These are phyloP conservation scores for Acheta domesticus DNA, from an alignment of 2,888 invertebrate species.

Conservation along the genomic window DNA sequence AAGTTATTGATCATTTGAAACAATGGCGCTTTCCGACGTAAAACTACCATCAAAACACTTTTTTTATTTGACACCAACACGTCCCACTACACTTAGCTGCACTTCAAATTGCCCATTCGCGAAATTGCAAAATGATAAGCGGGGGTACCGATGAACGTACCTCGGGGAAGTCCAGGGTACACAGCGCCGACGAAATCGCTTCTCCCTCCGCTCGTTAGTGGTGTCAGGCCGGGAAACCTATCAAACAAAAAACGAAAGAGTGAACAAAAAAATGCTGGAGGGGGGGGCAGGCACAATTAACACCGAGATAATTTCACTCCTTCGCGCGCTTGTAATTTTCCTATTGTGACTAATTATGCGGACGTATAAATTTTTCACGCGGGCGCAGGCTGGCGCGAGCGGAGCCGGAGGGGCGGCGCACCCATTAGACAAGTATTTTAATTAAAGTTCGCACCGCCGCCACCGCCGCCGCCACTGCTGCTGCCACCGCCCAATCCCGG, in stretches of 20 bases:
- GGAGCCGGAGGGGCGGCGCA: neutral
- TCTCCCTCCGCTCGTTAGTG: neutral
- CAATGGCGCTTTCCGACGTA: no score
- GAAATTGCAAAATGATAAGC: neutral
- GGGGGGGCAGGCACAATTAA: neutral
- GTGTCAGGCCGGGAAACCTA: neutral
- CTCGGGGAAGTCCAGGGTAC: neutral
- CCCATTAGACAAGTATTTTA: constrained; percentile 9
- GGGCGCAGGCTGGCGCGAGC: neutral
- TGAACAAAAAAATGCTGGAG: neutral
- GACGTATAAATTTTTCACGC: neutral
- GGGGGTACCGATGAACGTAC: neutral
- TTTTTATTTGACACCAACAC: no score
- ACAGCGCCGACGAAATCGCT: neutral
- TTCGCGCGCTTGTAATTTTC: neutral
- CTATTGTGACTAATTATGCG: constrained; percentile 1
- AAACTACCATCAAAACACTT: no score
- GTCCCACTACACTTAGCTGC: no score
- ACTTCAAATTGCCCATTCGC: neutral
- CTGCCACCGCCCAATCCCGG: neutral
- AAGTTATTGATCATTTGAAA: no score
- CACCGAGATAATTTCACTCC: neutral
- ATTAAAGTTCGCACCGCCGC: constrained; percentile 8
- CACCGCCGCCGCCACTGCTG: neutral
- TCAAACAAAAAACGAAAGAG: neutral